Evolutionary conservation across 2,113 vertebrate genomes (phyloP).

Genomic region (Clarias gariepinus): DNA sequence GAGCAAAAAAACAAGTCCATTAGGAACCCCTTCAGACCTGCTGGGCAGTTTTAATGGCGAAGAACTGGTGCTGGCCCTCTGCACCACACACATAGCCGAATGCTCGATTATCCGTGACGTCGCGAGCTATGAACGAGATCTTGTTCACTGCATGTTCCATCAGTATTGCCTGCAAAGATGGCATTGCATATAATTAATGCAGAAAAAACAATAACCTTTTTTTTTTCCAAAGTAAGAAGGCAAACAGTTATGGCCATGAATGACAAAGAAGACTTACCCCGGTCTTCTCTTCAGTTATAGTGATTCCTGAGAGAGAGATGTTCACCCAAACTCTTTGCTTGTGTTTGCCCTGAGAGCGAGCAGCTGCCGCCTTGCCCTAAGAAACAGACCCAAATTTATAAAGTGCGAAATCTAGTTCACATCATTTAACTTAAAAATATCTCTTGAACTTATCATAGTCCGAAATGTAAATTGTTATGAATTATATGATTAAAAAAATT

Average conservation of each 20-base stretch:
- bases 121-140: conserved; percentile 97
- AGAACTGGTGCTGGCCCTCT: conserved; percentile 97
- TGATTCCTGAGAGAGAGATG: conserved; percentile 66
- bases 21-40: conserved; percentile 74
- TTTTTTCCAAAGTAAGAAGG: not conserved
- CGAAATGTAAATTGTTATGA: not conserved
- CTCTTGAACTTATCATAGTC: not conserved
- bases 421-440: not conserved
- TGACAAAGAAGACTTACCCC: conserved; percentile 62
- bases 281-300: conserved; percentile 70
- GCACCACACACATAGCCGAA: conserved; percentile 96
- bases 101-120: conserved; percentile 93
- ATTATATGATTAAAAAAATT: too few relatives aligned
- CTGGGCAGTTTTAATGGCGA: conserved; percentile 95
- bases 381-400: conserved; percentile 7
- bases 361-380: conserved; percentile 67
- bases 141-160: conserved; percentile 93
- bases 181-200: not conserved
- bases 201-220: not conserved
- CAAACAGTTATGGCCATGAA: not conserved
- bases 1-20: not conserved
- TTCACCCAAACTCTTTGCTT: conserved; percentile 76
- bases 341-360: conserved; percentile 70
- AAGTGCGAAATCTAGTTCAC: not conserved
- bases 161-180: conserved; percentile 83